Evolutionary conservation across 1,140 invertebrate genomes (phyloP).

Genomic region (Procambarus clarkii): DNA sequence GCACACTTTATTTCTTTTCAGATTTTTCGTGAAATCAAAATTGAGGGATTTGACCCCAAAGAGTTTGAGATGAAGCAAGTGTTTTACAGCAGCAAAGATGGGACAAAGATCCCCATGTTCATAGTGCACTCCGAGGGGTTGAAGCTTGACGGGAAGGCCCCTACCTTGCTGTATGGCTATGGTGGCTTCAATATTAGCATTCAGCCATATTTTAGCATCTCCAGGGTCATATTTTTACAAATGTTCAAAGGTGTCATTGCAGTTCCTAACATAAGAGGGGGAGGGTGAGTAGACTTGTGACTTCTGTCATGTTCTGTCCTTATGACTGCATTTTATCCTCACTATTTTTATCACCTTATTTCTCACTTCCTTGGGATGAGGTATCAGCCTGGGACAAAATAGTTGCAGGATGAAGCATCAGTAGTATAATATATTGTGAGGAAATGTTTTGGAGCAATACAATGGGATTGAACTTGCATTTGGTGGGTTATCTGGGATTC

Average conservation of each 20-base stretch:
- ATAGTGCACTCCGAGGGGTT: slow-evolving; percentile 87
- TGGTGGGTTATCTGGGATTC: too few relatives aligned
- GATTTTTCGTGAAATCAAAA: slow-evolving; percentile 89
- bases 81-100: slow-evolving; percentile 96
- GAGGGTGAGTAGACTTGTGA: slow-evolving; percentile 83
- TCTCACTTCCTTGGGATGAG: too few relatives aligned
- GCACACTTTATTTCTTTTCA: slow-evolving; percentile 75
- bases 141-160: slow-evolving; percentile 82
- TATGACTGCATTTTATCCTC: too few relatives aligned
- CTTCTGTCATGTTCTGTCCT: too few relatives aligned
- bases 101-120: slow-evolving; percentile 98
- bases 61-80: slow-evolving; percentile 91
- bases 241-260: slow-evolving; percentile 92
- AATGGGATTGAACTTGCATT: too few relatives aligned
- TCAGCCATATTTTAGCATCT: slow-evolving; percentile 84
- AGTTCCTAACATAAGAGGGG: slow-evolving; percentile 95
- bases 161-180: slow-evolving; percentile 94
- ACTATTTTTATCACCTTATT: too few relatives aligned
- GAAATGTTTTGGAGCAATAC: too few relatives aligned
- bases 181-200: slow-evolving; percentile 97
- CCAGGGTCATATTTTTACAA: slow-evolving; percentile 91
- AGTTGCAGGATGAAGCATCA: too few relatives aligned
- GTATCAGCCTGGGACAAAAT: too few relatives aligned
- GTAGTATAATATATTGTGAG: too few relatives aligned
- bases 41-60: slow-evolving; percentile 88